phyloP scores from a whole-genome alignment of 2,888 invertebrate genomes.

The Euspilapteryx auroguttella region DNA sequence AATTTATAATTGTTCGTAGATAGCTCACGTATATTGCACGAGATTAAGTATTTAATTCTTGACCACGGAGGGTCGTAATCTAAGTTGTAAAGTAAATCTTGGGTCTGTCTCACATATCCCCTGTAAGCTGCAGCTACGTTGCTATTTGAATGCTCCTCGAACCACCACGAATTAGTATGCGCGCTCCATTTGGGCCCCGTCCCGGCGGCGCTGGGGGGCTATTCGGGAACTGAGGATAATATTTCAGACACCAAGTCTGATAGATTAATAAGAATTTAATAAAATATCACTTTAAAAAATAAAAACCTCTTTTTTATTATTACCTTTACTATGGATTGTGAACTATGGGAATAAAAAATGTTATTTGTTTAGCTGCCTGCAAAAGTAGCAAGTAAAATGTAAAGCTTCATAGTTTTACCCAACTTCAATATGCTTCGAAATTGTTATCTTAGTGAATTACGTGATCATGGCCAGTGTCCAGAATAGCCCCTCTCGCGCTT shows the following conservation, averaged over 20 bases:
- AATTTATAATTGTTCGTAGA: conserved; percentile 19
- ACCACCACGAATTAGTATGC: conserved; percentile 58
- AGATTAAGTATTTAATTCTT: conserved; percentile 55
- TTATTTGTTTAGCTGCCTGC: no score
- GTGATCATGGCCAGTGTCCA: no score
- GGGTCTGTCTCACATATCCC: conserved; percentile 52
- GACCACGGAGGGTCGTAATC: conserved; percentile 45
- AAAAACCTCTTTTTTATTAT: no score
- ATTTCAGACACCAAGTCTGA: no score
- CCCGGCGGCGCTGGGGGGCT: conserved; percentile 16
- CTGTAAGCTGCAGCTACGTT: conserved; percentile 40
- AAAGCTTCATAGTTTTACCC: no score
- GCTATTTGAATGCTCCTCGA: conserved; percentile 48
- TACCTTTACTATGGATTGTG: no score
- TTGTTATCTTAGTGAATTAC: no score
- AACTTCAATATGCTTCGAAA: no score
- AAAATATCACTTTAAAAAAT: no score
- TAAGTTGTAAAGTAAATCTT: conserved; percentile 60
- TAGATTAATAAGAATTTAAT: no score
- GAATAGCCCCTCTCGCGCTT: conserved; percentile 20
- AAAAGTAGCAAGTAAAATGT: no score
- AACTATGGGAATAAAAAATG: no score
- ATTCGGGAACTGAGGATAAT: conserved; percentile 32
- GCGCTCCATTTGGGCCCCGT: conserved; percentile 40
- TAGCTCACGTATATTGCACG: conserved; percentile 31